Evolutionary conservation across 2,113 vertebrate genomes (phyloP).

Genomic region (Gadus chalcogrammus): DNA sequence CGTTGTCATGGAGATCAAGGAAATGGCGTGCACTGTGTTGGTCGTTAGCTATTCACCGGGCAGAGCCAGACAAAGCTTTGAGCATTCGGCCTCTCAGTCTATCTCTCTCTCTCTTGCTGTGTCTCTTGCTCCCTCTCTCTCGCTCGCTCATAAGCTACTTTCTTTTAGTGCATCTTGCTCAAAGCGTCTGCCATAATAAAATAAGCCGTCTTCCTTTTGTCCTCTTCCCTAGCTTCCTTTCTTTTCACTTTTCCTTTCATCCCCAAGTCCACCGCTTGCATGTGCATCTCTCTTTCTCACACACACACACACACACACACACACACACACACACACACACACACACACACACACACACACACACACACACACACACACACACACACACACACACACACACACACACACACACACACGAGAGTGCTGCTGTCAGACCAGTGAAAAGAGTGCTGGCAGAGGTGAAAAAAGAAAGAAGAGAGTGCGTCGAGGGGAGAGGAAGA

Average conservation of each 20-base stretch:
- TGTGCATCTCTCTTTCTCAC: conserved; percentile 34
- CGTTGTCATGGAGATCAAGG: conserved; percentile 14
- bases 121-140: conserved; percentile 27
- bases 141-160: background rate
- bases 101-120: conserved; percentile 27
- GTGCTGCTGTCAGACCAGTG: conserved; percentile 9
- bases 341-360: conserved; percentile 6
- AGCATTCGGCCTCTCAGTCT: conserved; percentile 26
- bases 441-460: conserved; percentile 18
- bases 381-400: conserved; percentile 2
- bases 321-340: conserved; percentile 29
- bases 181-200: background rate
- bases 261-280: too few species aligned
- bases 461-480: background rate
- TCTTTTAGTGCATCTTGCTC: background rate
- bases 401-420: conserved; percentile 36
- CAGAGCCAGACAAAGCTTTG: too few species aligned
- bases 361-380: too few species aligned
- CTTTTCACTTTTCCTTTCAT: conserved; percentile 9
- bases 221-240: background rate
- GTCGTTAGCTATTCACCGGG: too few species aligned
- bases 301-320: conserved; percentile 28
- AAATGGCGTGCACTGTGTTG: too few species aligned
- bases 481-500: conserved; percentile 12
- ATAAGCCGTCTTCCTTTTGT: background rate